Conservation (phyloP, 2,888 invertebrate genomes). For the Rhamphomyia laevipes region DNA sequence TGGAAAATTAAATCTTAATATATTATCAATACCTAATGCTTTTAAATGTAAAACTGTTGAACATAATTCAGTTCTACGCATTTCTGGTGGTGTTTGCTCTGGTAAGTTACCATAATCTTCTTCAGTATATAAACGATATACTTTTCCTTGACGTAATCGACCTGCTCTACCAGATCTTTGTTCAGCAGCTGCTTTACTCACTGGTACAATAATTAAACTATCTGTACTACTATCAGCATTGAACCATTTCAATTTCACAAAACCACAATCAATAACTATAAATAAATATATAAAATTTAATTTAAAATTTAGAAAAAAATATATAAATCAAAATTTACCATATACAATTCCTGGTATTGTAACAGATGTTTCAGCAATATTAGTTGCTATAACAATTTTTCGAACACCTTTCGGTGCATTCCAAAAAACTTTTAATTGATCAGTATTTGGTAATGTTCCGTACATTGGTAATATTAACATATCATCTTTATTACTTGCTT, state of each 20-base stretch:
- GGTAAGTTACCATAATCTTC: conserved; percentile 58
- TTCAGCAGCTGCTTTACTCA: conserved; percentile 78
- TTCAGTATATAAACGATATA: conserved; percentile 74
- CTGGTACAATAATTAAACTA: conserved; percentile 66
- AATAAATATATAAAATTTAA: conserved; percentile 15
- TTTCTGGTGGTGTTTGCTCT: conserved; percentile 74
- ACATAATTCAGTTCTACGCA: conserved; percentile 79
- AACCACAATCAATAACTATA: conserved; percentile 89
- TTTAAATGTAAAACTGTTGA: conserved; percentile 79
- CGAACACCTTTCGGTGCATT: conserved; percentile 56
- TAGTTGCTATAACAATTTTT: conserved; percentile 88
- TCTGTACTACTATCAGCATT: conserved; percentile 74
- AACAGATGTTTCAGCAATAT: conserved; percentile 93
- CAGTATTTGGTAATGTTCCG: conserved; percentile 69
- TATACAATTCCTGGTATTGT: conserved; percentile 89
- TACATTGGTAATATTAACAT: conserved; percentile 80
- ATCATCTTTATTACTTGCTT: conserved; percentile 39
- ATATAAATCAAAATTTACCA: conserved; percentile 42
- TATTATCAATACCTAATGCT: conserved; percentile 86
- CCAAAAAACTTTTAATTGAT: conserved; percentile 74
- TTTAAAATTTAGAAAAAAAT: background rate
- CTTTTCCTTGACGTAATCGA: conserved; percentile 69
- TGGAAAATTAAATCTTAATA: conserved; percentile 84
- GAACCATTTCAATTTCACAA: conserved; percentile 87
- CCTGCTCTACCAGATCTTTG: conserved; percentile 92